Percentiles rank a stretch among this genome's conserved stretches.
Conservation (phyloP, 2,888 invertebrate species). For the Philonicus albiceps region DNA sequence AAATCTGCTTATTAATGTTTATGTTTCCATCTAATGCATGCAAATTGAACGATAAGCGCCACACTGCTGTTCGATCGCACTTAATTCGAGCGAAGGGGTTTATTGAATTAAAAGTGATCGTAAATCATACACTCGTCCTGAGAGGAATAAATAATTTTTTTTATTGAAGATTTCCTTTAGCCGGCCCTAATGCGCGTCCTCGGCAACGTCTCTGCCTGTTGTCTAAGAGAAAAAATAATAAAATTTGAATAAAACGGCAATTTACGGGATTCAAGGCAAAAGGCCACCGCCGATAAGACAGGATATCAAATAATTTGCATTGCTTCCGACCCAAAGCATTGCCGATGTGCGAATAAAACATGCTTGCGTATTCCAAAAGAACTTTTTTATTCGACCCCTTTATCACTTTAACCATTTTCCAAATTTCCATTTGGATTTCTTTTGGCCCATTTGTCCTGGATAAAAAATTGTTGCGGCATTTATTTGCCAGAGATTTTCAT, state of each 20-base stretch:
- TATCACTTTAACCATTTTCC: slow-evolving; percentile 45
- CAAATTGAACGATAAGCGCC: slow-evolving; percentile 10
- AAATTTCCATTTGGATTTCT: slow-evolving; percentile 42
- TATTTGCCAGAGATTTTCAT: slow-evolving; percentile 33
- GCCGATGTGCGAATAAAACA: slow-evolving; percentile 23
- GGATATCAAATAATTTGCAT: slow-evolving; percentile 45
- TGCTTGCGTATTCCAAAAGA: neutral
- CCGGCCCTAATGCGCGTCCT: neutral
- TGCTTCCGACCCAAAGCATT: slow-evolving; percentile 18
- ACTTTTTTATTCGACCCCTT: slow-evolving; percentile 34
- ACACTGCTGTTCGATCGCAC: neutral
- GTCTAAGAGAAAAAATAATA: neutral
- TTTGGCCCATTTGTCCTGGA: slow-evolving; percentile 38
- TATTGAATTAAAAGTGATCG: neutral
- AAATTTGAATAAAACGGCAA: neutral
- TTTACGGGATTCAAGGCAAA: neutral
- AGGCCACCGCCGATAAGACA: slow-evolving; percentile 41
- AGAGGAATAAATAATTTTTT: neutral
- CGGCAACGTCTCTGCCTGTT: neutral
- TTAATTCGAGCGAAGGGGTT: neutral
- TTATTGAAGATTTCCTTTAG: neutral
- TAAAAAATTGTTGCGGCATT: slow-evolving; percentile 43
- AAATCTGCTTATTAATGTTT: slow-evolving; percentile 28
- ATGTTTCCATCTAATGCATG: slow-evolving; percentile 22
- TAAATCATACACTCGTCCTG: neutral